Conservation (phyloP, 2,888 invertebrate species). For the Polyploca ridens region DNA sequence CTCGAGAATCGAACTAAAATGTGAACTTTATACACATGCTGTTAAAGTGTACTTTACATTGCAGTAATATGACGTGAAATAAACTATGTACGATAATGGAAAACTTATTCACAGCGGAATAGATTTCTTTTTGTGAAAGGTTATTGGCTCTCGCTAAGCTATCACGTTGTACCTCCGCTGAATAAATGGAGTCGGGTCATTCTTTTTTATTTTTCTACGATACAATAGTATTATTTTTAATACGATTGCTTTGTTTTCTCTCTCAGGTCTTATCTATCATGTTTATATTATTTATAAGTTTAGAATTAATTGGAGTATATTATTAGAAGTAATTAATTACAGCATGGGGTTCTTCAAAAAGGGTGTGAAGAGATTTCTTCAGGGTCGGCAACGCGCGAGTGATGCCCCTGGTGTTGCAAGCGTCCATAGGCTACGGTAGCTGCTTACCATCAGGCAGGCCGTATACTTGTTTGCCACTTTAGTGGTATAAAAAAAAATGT, state of each 20-base stretch:
- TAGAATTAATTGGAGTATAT: too few relatives aligned
- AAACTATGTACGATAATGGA: slow-evolving; percentile 11
- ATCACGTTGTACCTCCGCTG: slow-evolving; percentile 5
- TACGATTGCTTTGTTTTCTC: background rate
- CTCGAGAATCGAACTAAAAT: background rate
- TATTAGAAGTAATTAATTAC: too few relatives aligned
- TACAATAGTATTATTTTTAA: background rate
- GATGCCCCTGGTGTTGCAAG: too few relatives aligned
- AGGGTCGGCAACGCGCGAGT: too few relatives aligned
- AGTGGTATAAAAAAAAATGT: too few relatives aligned
- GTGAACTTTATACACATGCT: background rate
- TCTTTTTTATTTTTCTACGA: slow-evolving; percentile 1
- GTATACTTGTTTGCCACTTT: too few relatives aligned
- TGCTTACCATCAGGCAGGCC: too few relatives aligned
- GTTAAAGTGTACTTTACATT: background rate
- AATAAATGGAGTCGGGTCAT: slow-evolving; percentile 4
- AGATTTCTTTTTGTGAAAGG: slow-evolving; percentile 11
- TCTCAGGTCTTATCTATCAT: background rate
- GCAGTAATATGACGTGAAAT: slow-evolving; percentile 1
- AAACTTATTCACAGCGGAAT: slow-evolving; percentile 12
- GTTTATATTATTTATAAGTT: too few relatives aligned
- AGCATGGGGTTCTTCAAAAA: too few relatives aligned
- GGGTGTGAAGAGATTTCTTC: too few relatives aligned
- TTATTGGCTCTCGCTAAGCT: slow-evolving; percentile 10
- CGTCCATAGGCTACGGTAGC: too few relatives aligned